Percentiles rank a stretch among this genome's conserved stretches.
Evolutionary conservation across 2,797 vertebrate species (phyloP).

Genomic region (Oryzias sinensis): DNA sequence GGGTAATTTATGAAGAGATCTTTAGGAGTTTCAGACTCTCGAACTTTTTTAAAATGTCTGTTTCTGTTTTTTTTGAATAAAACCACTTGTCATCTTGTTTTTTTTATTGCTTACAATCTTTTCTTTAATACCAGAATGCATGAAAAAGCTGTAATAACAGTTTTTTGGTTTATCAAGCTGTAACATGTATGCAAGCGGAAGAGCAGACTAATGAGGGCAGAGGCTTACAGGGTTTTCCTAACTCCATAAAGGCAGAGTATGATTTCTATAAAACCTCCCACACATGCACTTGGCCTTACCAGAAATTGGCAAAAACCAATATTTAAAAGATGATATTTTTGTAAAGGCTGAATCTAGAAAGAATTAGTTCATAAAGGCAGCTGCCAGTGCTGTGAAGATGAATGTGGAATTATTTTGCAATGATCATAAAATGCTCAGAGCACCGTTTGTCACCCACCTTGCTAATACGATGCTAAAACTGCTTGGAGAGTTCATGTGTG

Average conservation of each 20-base stretch:
- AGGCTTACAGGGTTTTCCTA: conserved; percentile 20
- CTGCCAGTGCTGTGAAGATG: too few species aligned
- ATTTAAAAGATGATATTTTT: conserved; percentile 7
- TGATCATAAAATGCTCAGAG: conserved; percentile 11
- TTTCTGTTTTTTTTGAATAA: too few species aligned
- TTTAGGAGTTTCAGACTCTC: background rate
- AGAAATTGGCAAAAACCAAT: conserved; percentile 25
- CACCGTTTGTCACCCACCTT: conserved; percentile 10
- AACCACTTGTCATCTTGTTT: background rate
- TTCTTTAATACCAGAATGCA: conserved; percentile 6
- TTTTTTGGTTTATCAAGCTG: conserved; percentile 26
- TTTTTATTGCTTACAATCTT: conserved; percentile 4
- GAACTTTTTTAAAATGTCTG: background rate
- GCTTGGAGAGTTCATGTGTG: conserved; percentile 11
- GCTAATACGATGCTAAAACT: conserved; percentile 8
- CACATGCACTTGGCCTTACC: conserved; percentile 22
- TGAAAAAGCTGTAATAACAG: conserved; percentile 1
- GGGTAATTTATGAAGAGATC: conserved; percentile 24
- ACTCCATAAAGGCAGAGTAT: conserved; percentile 30
- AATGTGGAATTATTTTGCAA: too few species aligned
- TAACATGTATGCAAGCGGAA: conserved; percentile 29
- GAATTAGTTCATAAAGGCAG: background rate
- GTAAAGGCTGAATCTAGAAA: background rate
- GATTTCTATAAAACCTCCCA: conserved; percentile 42
- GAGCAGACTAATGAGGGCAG: conserved; percentile 39